A percentile compares a stretch with the other conserved stretches of the same genome.
These are phyloP conservation scores for Timema cristinae DNA, from an alignment of 2,888 invertebrate species.

Conservation along the genomic window DNA sequence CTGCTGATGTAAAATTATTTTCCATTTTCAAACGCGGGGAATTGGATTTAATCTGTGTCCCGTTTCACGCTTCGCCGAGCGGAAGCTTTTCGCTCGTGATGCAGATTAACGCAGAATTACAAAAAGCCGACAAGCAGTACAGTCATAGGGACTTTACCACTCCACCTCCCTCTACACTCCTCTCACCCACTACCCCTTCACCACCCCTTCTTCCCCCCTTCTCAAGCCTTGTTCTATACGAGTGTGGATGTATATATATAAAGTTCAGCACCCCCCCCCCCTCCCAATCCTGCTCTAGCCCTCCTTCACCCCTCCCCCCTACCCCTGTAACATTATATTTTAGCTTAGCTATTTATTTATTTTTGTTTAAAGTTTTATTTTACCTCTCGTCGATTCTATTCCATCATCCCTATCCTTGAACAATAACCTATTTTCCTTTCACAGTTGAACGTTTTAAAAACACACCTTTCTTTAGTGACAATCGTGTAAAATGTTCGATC, in stretches of 20 bases:
- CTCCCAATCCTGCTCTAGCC: background rate
- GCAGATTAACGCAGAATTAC: slow-evolving; percentile 33
- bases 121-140: slow-evolving; percentile 32
- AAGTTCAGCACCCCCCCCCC: slow-evolving; percentile 9
- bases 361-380: too few relatives aligned
- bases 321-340: background rate
- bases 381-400: too few relatives aligned
- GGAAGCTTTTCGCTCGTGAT: slow-evolving; percentile 29
- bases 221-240: background rate
- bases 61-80: slow-evolving; percentile 31
- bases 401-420: too few relatives aligned
- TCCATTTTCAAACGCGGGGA: slow-evolving; percentile 32
- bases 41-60: slow-evolving; percentile 33
- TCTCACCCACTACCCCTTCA: slow-evolving; percentile 6
- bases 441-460: too few relatives aligned
- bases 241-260: slow-evolving; percentile 11
- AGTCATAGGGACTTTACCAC: slow-evolving; percentile 21
- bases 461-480: too few relatives aligned
- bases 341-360: too few relatives aligned
- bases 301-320: background rate
- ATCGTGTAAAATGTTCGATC: too few relatives aligned
- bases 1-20: slow-evolving; percentile 32
- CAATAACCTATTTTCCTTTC: too few relatives aligned
- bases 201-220: background rate
- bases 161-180: slow-evolving; percentile 4